Evolutionary conservation across 2,797 vertebrate genomes (phyloP), one percentile per base, ranked within the genome.

Genomic region (Cuniculus paca): DNA sequence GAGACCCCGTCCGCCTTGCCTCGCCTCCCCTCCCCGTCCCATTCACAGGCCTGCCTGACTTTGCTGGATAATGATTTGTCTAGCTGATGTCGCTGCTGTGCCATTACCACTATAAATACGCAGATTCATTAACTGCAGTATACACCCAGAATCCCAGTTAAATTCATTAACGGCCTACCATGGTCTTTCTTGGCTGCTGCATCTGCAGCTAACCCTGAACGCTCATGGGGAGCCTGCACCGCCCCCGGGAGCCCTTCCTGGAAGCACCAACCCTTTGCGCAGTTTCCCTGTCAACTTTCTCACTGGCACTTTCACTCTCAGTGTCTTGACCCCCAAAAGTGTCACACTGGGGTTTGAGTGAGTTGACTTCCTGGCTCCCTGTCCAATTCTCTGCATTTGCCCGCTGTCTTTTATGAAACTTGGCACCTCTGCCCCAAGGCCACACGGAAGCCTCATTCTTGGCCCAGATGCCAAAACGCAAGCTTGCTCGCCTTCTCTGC

Each of bases 61-160:
- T 54, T 5, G 42, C 75, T 54, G 94, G 79, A 34, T 2, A 52
- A 65, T 83, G 82, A 88, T 74, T 88, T 88, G 77, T 83, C 91
- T 88, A 56, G 61, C 84, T 82, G 60, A 52, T 3, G 48, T 90
- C 0, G 6, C 52, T 26, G 36, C 36, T 93, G 95, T 96, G 96
- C 96, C 90, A 90, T 97, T 86, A 83, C 52, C 65, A 81, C 82
- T 87, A 95, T 98, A 98, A 96, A 98, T 97, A 97, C 90, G 97
- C 97, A 97, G 97, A 98, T 97, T 97, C 98, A 98, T 98, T 98
- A 97, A 96, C 61, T 70, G 86, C 36, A 36, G 22, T 65, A 91
- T 81, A 82, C 95, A 83, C 56, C 45, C 87, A 92, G 84, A 91
- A 93, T 96, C 93, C 96, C 94, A 93, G 77, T 96, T 63, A 92